Conservation (phyloP, 2,113 vertebrate species). For the Canis aureus region DNA sequence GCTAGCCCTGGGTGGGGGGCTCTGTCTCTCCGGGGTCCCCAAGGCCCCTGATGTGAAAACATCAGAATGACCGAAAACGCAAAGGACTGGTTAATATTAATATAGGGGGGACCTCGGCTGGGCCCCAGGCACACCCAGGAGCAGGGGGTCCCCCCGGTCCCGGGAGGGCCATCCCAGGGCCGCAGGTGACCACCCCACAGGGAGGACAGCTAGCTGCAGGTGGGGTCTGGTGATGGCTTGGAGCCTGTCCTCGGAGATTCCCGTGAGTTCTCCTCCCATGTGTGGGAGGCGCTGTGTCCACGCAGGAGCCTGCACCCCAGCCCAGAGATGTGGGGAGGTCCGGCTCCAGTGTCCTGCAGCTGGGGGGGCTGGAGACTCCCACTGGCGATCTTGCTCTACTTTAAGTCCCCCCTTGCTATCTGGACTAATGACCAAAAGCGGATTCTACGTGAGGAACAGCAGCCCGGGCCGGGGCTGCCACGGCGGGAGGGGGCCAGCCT, state of each 20-base stretch:
- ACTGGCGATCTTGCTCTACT: not conserved
- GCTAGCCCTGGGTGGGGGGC: too few relatives aligned
- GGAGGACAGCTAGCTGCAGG: too few relatives aligned
- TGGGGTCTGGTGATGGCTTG: not conserved
- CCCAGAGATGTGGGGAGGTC: not conserved
- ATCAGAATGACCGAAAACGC: not conserved
- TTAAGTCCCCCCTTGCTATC: not conserved
- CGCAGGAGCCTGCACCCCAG: fast-evolving
- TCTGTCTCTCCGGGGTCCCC: not conserved
- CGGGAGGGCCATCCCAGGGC: too few relatives aligned
- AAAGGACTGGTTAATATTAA: not conserved
- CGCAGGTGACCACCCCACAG: too few relatives aligned
- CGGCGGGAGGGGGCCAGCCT: not conserved
- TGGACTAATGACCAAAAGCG: not conserved
- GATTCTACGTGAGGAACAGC: not conserved
- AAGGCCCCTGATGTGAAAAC: not conserved
- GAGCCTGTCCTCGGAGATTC: not conserved
- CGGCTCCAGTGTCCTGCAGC: not conserved
- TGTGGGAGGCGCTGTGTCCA: not conserved
- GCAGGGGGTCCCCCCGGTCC: too few relatives aligned
- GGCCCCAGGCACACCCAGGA: not conserved
- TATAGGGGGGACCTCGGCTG: too few relatives aligned
- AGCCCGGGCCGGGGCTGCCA: not conserved
- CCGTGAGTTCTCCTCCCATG: not conserved
- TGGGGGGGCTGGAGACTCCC: not conserved